Evolutionary conservation across 2,888 invertebrate species (phyloP).

Genomic region (Prosapia bicincta): DNA sequence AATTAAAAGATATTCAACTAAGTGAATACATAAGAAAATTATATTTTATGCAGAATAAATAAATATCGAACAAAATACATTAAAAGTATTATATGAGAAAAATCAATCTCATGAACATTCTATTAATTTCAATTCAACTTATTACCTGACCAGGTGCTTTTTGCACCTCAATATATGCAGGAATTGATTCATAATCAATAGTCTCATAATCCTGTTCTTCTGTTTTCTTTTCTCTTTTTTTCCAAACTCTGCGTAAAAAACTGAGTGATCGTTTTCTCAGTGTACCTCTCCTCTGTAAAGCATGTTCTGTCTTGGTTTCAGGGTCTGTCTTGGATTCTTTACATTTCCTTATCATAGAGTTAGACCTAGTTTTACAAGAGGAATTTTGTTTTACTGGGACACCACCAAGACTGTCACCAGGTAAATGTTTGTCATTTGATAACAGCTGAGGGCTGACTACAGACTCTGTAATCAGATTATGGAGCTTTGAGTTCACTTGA

Average conservation of each 20-base stretch:
- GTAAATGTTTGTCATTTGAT: background rate
- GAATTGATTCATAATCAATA: constrained; percentile 24
- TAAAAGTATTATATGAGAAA: no score
- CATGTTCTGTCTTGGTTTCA: constrained; percentile 12
- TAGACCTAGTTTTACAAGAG: constrained; percentile 42
- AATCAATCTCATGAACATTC: no score
- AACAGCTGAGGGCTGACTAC: background rate
- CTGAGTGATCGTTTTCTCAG: constrained; percentile 35
- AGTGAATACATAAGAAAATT: no score
- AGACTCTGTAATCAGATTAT: no score
- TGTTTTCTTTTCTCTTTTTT: constrained; percentile 33
- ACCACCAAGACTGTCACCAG: background rate
- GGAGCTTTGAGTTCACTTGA: background rate
- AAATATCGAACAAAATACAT: no score
- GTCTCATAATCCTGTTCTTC: constrained; percentile 26
- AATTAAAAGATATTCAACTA: no score
- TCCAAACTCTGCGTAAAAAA: constrained; percentile 36
- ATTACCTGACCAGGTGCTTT: constrained; percentile 32
- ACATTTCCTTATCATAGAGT: constrained; percentile 33
- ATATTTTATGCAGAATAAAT: no score
- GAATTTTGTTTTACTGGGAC: background rate
- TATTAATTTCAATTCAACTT: no score
- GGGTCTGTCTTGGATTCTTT: constrained; percentile 18
- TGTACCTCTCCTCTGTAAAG: constrained; percentile 15
- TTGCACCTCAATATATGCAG: constrained; percentile 29